Evolutionary conservation across 2,888 invertebrate genomes (phyloP), one percentile per base, ranked within the genome.

Genomic region (Pachymerium ferrugineum): DNA sequence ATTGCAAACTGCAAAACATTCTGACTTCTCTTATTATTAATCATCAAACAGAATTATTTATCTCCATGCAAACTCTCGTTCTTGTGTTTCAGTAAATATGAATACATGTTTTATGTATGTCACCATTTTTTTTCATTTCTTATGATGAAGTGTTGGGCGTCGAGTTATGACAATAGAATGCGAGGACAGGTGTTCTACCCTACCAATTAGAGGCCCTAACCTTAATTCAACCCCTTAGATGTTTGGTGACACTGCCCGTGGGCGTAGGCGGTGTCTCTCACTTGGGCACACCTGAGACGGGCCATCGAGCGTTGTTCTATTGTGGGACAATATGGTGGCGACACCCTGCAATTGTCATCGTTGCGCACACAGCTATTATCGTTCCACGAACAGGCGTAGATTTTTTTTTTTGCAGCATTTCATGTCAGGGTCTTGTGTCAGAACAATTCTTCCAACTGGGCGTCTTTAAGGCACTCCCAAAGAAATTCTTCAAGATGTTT

Each of bases 111-210:
- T 62, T 62, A 62, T 62, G 25, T 62, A 62, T 62, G 62, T 62
- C 62, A 62, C 6, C 16, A n/a, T 12, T 62, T 62, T 62, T 25
- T 62, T 62, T 62, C 25, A 1, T 19, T 14, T 62, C 28, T 25
- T n/a, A 62, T 62, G 62, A 62, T 62, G 25, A 62, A 62, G 62
- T 62, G 28, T 5, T 62, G 62, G 62, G 62, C 62, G 62, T 25
- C 14, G 10, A 12, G 28, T 28, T 62, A 62, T 22, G 62, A 62
- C 62, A 62, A 62, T 62, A 62, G 62, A 62, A 62, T 62, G 62
- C 62, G 62, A 62, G 62, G 62, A 62, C 62, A 62, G 62, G 62
- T 62, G 62, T 28, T 62, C 62, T 62, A 62, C 62, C 62, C 28
- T 28, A 62, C 62, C 62, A 62, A 62, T 62, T 62, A 38, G 14